These are phyloP conservation scores for Drosophila subobscura DNA, from an alignment of 1,140 invertebrate species.

Conservation along the genomic window DNA sequence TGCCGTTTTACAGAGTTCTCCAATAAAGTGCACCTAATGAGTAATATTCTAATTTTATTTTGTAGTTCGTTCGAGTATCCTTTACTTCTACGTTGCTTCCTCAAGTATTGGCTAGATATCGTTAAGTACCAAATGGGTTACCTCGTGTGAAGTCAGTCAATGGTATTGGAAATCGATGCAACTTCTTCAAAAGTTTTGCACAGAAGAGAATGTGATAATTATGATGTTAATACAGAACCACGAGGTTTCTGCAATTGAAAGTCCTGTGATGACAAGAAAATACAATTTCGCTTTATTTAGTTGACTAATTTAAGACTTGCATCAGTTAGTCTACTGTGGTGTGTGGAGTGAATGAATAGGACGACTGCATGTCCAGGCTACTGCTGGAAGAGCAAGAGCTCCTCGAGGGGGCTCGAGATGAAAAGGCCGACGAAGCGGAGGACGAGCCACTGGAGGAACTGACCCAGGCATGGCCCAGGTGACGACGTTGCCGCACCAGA, in stretches of 20 bases:
- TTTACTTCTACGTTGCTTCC: no score
- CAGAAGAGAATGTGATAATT: no score
- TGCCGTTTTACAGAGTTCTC: no score
- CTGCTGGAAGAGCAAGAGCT: conserved; percentile 63
- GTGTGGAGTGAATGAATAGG: conserved; percentile 53
- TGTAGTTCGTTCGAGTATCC: no score
- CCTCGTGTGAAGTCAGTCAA: no score
- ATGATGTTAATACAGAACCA: no score
- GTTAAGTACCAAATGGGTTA: no score
- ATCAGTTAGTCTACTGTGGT: conserved; percentile 45
- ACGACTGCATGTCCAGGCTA: conserved; percentile 61
- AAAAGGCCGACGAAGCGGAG: conserved; percentile 50
- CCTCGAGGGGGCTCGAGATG: conserved; percentile 57
- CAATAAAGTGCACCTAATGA: conserved; percentile 18
- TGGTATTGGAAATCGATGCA: not conserved
- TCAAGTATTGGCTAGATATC: not conserved
- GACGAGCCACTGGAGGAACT: conserved; percentile 70
- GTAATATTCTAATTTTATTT: not conserved
- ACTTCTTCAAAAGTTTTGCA: no score
- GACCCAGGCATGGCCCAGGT: conserved; percentile 70
- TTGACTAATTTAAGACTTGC: not conserved
- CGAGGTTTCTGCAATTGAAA: no score
- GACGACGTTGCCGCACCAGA: conserved; percentile 62
- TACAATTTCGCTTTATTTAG: not conserved
- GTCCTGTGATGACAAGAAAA: not conserved